Base-by-base conservation (phyloP, 2,888 invertebrate species). In the Caenorhabditis becei region DNA sequence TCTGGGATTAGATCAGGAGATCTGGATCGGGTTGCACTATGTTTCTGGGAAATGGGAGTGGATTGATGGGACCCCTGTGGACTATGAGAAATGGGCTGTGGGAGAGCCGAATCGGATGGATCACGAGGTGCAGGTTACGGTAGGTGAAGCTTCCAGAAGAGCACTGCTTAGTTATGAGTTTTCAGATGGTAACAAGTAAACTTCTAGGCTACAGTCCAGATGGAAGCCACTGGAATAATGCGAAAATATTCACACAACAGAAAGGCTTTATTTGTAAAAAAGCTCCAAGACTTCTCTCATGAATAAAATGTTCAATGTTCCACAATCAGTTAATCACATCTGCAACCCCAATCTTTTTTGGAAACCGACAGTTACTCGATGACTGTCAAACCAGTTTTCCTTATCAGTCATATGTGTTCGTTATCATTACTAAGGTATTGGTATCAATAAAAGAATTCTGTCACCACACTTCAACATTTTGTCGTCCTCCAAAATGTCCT, bases 1-100 rank as follows among this genome's bases (percentile, higher is more conserved):
- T 47, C 4, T 47, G 47, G 41, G 41, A 11, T 47, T 47, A 18
- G 18, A 47, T 41, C 41, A 41, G 41, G 47, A 47, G 47, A 47
- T 47, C 18, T 47, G 47, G 47, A 47, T 47, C 3, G 47, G 47
- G 18, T 47, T 18, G 18, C n/a, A 47, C n/a, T 18, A 4, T 10
- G 18, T 18, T 3, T n/a, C n/a, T 4, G 47, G 47, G 3, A 10
- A 47, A 18, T 47, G 47, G 47, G 5, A 47, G 11, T 47, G 47
- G 47, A 18, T 18, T n/a, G 47, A 47, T 47, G 47, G 47, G 47
- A 18, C 18, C 4, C 47, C 47, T n/a, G 47, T 47, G 47, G 47
- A 47, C 11, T 47, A 18, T 47, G 47, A 3, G 47, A 47, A 47
- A 2, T 47, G 47, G 47, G 47, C 47, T 3, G 8, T 5, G 18